Evolutionary conservation across 2,113 vertebrate genomes (phyloP).

Genomic region (Meriones unguiculatus): DNA sequence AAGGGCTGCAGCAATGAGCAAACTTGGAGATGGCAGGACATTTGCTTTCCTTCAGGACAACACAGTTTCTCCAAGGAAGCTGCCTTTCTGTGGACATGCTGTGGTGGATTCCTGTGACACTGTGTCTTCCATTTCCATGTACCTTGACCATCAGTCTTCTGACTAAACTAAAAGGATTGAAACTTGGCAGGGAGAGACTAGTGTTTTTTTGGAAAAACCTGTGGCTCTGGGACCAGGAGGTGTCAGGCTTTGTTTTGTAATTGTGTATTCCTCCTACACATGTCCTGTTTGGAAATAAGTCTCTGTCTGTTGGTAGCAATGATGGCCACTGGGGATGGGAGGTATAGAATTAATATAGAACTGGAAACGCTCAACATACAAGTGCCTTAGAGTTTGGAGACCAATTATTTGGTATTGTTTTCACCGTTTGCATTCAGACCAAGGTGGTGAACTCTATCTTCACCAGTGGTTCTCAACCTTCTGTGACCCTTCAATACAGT

Average conservation of each 20-base stretch:
- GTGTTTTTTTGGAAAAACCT: not conserved
- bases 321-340: fast-evolving
- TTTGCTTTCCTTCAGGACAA: not conserved
- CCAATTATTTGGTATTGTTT: not conserved
- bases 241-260: not conserved
- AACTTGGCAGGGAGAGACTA: not conserved
- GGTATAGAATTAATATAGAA: not conserved
- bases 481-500: not conserved
- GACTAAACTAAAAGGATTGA: slow-evolving; percentile 45
- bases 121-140: not conserved
- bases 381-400: not conserved
- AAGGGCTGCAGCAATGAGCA: not conserved
- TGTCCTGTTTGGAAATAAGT: not conserved
- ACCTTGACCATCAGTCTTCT: not conserved
- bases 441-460: not conserved
- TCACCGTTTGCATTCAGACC: not conserved
- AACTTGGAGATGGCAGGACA: not conserved
- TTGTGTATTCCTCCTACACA: not conserved
- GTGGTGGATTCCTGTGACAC: not conserved
- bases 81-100: not conserved
- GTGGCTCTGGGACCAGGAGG: slow-evolving; percentile 2
- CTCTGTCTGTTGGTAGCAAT: not conserved
- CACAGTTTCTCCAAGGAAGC: not conserved
- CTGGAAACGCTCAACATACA: not conserved
- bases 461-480: not conserved